Evolutionary conservation across 2,888 invertebrate genomes (phyloP).

Genomic region (Sphecodes monilicornis): DNA sequence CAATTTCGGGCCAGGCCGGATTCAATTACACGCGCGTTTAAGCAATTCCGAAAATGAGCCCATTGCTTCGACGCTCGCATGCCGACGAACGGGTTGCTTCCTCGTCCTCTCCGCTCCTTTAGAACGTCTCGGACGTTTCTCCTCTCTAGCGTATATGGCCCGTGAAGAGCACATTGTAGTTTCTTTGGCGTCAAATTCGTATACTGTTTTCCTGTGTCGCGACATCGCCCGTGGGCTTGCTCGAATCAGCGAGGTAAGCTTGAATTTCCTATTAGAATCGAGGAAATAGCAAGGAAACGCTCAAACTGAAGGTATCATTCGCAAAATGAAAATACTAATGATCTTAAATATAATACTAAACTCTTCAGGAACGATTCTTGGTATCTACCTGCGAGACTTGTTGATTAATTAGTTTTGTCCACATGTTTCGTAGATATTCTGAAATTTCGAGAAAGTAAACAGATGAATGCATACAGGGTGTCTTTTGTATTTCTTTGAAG

Average conservation of each 20-base stretch:
- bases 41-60: slow-evolving; percentile 63
- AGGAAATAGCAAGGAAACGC: not conserved
- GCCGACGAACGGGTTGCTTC: not conserved
- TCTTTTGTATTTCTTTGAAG: too few relatives aligned
- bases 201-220: not conserved
- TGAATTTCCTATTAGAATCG: not conserved
- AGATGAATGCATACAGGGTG: too few relatives aligned
- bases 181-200: not conserved
- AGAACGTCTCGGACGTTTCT: not conserved
- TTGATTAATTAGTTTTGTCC: too few relatives aligned
- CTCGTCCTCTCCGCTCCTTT: not conserved
- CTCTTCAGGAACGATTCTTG: too few relatives aligned
- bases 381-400: too few relatives aligned
- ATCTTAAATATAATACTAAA: too few relatives aligned
- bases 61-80: slow-evolving; percentile 12
- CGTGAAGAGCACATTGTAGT: not conserved
- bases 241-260: not conserved
- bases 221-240: not conserved
- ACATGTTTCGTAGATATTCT: too few relatives aligned
- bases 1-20: slow-evolving; percentile 54
- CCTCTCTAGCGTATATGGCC: not conserved
- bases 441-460: too few relatives aligned
- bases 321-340: not conserved
- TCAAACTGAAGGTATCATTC: not conserved
- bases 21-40: slow-evolving; percentile 66